Evolutionary conservation across 2,797 vertebrate species (phyloP).

Genomic region (Cryptoblepharus egeriae): DNA sequence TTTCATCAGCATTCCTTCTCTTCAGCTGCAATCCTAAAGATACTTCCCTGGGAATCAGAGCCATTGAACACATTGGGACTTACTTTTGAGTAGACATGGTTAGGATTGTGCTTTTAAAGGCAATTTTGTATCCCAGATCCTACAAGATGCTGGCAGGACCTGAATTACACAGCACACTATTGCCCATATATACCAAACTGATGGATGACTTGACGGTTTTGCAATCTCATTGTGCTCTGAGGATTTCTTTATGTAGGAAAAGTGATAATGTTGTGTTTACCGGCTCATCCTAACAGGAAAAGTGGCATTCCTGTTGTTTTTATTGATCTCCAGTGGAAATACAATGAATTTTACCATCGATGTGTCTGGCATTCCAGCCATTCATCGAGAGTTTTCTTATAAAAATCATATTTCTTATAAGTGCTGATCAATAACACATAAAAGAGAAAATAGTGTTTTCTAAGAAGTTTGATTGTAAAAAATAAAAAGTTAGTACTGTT

Average conservation of each 20-base stretch:
- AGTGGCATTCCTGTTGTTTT: neutral
- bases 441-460: slow-evolving; percentile 3
- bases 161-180: too few relatives aligned
- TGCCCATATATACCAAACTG: too few relatives aligned
- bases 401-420: slow-evolving; percentile 19
- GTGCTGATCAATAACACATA: neutral
- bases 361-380: neutral
- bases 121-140: too few relatives aligned
- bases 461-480: neutral
- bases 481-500: neutral
- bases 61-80: too few relatives aligned
- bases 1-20: too few relatives aligned
- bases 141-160: too few relatives aligned
- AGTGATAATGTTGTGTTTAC: neutral
- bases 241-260: neutral
- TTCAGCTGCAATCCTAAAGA: too few relatives aligned
- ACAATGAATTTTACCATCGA: fast-evolving
- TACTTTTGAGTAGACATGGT: too few relatives aligned
- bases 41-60: too few relatives aligned
- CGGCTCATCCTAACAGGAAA: neutral
- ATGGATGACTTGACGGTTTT: neutral
- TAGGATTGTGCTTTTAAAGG: too few relatives aligned
- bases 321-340: neutral
- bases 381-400: neutral
- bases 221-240: too few relatives aligned